A percentile compares a stretch with the other conserved stretches of the same genome.
These are phyloP conservation scores for Sinelater perroti DNA, from an alignment of 2,888 invertebrate genomes.

Conservation along the genomic window DNA sequence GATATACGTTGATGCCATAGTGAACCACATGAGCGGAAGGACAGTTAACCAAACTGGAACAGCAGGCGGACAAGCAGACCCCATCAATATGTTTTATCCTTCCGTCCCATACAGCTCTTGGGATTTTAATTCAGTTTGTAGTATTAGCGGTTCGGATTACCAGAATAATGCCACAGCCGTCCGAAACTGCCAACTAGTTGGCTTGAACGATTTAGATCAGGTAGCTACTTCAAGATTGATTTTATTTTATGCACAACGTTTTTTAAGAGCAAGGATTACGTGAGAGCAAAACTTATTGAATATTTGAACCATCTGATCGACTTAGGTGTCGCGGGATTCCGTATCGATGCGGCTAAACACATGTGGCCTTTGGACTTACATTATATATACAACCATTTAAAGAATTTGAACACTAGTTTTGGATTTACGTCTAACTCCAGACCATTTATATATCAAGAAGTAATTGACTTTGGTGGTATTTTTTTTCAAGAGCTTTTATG, in stretches of 20 bases:
- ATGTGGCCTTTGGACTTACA: constrained; percentile 80
- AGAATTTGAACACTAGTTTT: constrained; percentile 69
- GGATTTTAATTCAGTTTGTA: constrained; percentile 76
- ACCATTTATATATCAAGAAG: constrained; percentile 80
- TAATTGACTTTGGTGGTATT: constrained; percentile 69
- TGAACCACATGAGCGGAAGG: constrained; percentile 84
- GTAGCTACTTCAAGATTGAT: constrained; percentile 40
- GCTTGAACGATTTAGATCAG: constrained; percentile 82
- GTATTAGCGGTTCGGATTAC: constrained; percentile 63
- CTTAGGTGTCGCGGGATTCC: constrained; percentile 79
- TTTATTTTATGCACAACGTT: not conserved
- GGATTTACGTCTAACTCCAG: constrained; percentile 71
- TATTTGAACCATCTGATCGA: constrained; percentile 73
- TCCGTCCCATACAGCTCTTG: constrained; percentile 70
- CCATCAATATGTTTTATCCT: constrained; percentile 59
- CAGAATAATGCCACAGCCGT: constrained; percentile 71
- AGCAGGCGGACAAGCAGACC: constrained; percentile 66
- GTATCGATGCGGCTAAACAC: constrained; percentile 81
- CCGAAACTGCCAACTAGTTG: constrained; percentile 63
- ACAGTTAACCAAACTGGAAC: constrained; percentile 65
- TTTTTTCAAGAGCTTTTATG: not conserved
- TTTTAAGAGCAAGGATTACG: constrained; percentile 58
- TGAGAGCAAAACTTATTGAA: constrained; percentile 69
- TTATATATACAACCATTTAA: constrained; percentile 70
- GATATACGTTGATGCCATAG: constrained; percentile 85